These are phyloP conservation scores for Dendrolimus punctatus DNA, from an alignment of 1,140 invertebrate genomes.

Conservation along the genomic window DNA sequence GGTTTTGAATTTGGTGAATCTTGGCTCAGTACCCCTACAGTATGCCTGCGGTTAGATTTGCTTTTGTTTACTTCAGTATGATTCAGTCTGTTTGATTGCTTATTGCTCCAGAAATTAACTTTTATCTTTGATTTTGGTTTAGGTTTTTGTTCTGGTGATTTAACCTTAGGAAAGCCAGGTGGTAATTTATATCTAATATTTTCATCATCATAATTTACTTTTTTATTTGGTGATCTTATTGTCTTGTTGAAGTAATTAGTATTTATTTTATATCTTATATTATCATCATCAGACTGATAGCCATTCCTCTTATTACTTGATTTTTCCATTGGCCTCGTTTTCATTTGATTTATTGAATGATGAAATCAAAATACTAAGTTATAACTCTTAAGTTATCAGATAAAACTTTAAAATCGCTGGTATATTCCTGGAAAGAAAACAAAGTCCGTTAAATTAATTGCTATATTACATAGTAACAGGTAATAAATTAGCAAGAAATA, in stretches of 20 bases:
- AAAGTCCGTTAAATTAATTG: too few relatives aligned
- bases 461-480: too few relatives aligned
- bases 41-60: conserved; percentile 39
- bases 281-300: conserved; percentile 55
- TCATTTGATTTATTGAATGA: conserved; percentile 32
- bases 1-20: conserved; percentile 22
- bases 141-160: conserved; percentile 30
- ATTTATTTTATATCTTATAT: conserved; percentile 54
- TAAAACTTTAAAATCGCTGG: too few relatives aligned
- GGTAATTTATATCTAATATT: conserved; percentile 54
- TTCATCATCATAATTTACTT: conserved; percentile 38
- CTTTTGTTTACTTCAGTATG: conserved; percentile 26
- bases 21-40: conserved; percentile 25
- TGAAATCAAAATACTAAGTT: too few relatives aligned
- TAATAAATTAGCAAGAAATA: too few relatives aligned
- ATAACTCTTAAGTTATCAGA: too few relatives aligned
- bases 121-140: conserved; percentile 61
- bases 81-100: conserved; percentile 32
- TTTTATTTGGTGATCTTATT: conserved; percentile 25
- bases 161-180: conserved; percentile 24
- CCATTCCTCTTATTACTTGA: conserved; percentile 30
- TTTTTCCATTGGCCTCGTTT: conserved; percentile 29
- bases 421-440: too few relatives aligned
- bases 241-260: conserved; percentile 34
- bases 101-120: conserved; percentile 65